Evolutionary conservation across 2,888 invertebrate genomes (phyloP).

Genomic region (Fabriciana adippe): DNA sequence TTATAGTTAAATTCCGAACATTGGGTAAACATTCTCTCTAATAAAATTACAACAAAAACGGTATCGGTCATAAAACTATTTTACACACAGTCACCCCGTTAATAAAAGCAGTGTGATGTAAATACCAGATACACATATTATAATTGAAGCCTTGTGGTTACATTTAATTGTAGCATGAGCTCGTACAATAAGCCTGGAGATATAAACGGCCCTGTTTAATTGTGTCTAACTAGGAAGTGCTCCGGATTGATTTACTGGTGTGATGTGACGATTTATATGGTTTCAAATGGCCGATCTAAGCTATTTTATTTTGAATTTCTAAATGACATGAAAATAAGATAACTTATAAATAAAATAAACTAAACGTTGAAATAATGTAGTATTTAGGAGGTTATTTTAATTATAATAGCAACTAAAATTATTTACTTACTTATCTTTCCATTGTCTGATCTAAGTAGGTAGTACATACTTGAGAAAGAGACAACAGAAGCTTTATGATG

Average conservation of each 20-base stretch:
- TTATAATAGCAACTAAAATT: too few relatives aligned
- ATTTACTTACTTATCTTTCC: too few relatives aligned
- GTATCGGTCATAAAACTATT: not conserved
- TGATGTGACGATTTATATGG: constrained; percentile 22
- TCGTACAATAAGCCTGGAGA: not conserved
- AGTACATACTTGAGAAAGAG: too few relatives aligned
- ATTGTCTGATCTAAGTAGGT: too few relatives aligned
- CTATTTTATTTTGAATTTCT: constrained; percentile 1
- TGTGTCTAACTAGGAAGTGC: constrained; percentile 37
- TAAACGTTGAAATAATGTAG: too few relatives aligned
- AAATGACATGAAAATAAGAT: not conserved
- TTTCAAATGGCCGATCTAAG: constrained; percentile 5
- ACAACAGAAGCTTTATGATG: too few relatives aligned
- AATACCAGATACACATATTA: not conserved
- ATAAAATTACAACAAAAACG: too few relatives aligned
- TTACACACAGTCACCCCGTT: too few relatives aligned
- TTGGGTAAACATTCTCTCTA: too few relatives aligned
- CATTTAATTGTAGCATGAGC: not conserved
- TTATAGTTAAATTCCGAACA: too few relatives aligned
- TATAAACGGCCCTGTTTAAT: constrained; percentile 26
- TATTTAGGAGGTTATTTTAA: too few relatives aligned
- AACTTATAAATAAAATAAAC: not conserved
- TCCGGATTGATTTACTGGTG: constrained; percentile 35
- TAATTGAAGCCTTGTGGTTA: not conserved
- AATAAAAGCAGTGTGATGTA: not conserved